phyloP scores from a whole-genome alignment of 2,797 vertebrate species.

The Typhlichthys eigenmanni region DNA sequence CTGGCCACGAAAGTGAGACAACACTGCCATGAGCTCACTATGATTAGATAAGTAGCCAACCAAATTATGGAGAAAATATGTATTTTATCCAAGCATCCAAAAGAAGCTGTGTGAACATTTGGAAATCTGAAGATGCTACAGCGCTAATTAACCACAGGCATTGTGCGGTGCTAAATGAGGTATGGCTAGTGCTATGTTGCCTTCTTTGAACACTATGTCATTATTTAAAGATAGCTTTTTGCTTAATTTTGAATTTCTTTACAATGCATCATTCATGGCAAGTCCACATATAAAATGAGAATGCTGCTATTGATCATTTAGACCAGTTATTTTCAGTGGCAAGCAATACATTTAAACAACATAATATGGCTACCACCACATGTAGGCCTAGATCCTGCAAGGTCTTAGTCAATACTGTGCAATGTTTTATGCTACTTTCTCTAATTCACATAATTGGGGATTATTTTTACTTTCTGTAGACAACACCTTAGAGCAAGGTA shows the following conservation, averaged over 20 bases:
- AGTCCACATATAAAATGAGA: too few relatives aligned
- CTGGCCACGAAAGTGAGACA: conserved; percentile 66
- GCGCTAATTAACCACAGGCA: conserved; percentile 68
- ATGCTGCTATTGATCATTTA: too few relatives aligned
- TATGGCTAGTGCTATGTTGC: conserved; percentile 51
- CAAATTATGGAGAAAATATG: conserved; percentile 64
- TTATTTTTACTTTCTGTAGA: too few relatives aligned
- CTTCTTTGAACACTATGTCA: conserved; percentile 51
- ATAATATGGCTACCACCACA: too few relatives aligned
- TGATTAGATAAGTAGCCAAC: conserved; percentile 65
- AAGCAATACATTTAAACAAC: too few relatives aligned
- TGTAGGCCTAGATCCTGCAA: too few relatives aligned
- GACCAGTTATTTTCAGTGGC: too few relatives aligned
- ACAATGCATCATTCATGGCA: too few relatives aligned
- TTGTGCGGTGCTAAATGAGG: conserved; percentile 52
- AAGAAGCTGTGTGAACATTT: conserved; percentile 28
- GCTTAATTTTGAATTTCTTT: background rate
- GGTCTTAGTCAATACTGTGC: too few relatives aligned
- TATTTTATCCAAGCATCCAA: conserved; percentile 52
- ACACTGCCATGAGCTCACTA: conserved; percentile 62
- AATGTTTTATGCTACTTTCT: too few relatives aligned
- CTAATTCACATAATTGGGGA: too few relatives aligned
- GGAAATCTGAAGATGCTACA: conserved; percentile 58
- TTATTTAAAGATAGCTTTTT: conserved; percentile 36
- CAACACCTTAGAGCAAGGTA: too few relatives aligned